These are phyloP conservation scores for Dendrocincla tyrannina DNA, from an alignment of 2,797 vertebrate species.

Conservation along the genomic window DNA sequence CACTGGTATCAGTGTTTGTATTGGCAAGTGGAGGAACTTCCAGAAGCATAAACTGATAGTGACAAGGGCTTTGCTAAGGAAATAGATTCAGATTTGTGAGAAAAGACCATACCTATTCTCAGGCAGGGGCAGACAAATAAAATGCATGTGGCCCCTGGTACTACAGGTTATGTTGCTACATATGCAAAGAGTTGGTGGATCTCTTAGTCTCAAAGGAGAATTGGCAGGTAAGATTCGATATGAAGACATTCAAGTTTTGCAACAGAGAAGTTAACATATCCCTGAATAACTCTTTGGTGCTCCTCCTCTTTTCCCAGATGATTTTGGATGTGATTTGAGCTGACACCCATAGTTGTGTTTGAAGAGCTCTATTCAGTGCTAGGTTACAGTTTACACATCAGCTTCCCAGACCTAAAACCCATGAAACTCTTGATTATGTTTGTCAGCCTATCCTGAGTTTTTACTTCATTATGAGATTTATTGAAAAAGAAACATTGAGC, in stretches of 20 bases:
- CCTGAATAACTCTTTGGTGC: conserved; percentile 7
- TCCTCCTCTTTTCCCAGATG: neutral
- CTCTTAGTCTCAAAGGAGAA: neutral
- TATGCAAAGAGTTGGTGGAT: neutral
- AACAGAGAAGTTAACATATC: neutral
- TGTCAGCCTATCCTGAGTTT: conserved; percentile 53
- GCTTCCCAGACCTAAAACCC: neutral
- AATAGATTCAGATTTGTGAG: neutral
- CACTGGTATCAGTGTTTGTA: neutral
- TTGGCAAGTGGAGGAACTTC: neutral
- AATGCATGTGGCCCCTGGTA: neutral
- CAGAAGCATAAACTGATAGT: neutral
- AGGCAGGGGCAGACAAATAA: neutral
- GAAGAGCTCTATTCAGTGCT: conserved; percentile 27
- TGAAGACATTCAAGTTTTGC: neutral
- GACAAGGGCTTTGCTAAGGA: neutral
- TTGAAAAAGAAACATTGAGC: conserved; percentile 12
- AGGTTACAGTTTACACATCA: conserved; percentile 45
- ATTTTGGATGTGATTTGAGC: conserved; percentile 20
- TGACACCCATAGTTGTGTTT: conserved; percentile 41
- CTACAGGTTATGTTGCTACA: neutral
- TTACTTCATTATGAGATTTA: conserved; percentile 38
- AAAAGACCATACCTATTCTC: neutral
- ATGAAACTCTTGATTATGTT: conserved; percentile 30
- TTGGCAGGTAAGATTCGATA: neutral